Base-by-base conservation (phyloP, 2,113 vertebrate genomes). In the Pterocles orientalis region DNA sequence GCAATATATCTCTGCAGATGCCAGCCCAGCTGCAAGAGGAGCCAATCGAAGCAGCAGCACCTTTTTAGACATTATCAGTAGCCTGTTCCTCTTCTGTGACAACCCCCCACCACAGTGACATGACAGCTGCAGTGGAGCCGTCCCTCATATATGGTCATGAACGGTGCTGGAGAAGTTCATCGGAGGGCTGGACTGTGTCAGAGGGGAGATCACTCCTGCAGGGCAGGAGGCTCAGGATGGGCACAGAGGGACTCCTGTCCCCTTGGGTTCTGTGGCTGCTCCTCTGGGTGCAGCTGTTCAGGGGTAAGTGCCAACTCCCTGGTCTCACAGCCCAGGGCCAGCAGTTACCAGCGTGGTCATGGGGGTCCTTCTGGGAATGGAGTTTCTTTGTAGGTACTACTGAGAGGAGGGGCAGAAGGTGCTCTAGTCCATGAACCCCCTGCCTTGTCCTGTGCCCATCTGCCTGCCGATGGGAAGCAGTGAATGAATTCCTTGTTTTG, bases 321-420 rank as follows among this genome's bases (percentile, higher is more conserved):
- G 12, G 5, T 48, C 23, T 26, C 50, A 51, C 14, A 5, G 56
- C 6, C 21, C 31, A 5, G 43, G 33, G 25, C 12, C 33, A 24
- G 25, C 1, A 9, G 26, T 34, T 9, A 41, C 9, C 29, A n/a
- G 47, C 0, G 6, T 7, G 41, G 10, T 29, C 41, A 31, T 31
- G 1, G 8, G 7, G 23, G 17, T 12, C 4, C 17, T 8, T 20
- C n/a, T 36, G 43, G n/a, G 15, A 36, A 47, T 2, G 16, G 9
- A 21, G 17, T 64, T 26, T 53, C 36, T 62, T 25, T 50, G 7
- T 17, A 23, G 10, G 10, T 10, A 7, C 10, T 4, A 10, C 18
- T 54, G 39, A 45, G 51, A 29, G 3, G 7, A 56, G 39, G 31
- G 18, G 8, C 39, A 34, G 77, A 45, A 43, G 36, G 23, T 53